Evolutionary conservation across 2,113 vertebrate species (phyloP), one percentile per base, ranked within the genome.

Genomic region (Polypterus bichir): DNA sequence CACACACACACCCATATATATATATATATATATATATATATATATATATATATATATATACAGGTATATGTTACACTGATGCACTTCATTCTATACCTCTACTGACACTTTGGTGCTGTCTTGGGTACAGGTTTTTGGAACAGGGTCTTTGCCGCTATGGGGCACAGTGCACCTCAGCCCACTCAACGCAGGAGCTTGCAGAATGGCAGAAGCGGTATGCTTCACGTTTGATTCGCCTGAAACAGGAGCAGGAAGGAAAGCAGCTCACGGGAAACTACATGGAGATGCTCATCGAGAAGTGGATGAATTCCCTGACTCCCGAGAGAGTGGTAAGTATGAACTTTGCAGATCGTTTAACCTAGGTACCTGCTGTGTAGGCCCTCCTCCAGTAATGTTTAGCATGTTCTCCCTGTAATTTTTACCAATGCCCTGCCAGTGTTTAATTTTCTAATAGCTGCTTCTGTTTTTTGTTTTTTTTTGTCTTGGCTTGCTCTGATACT

Each of bases 181-280:
- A 99, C 84, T 98, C 95, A 64, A 92, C 94, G 79, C 93, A 96
- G 63, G 96, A 99, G 78, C 84, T 97, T 72, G 92, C 92, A 63
- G 96, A 99, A 72, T 99, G 96, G 96, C 94, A 97, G 79, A 94
- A 90, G 57, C 87, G 96, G 58, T 97, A 99, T 0, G 92, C 95
- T 7, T 96, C 91, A 49, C 90, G 94, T 66, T 73, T 97, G 78
- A 95, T 97, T 76, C 89, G 87, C 52, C 72, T 97, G 62, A 99
- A 98, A 73, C 94, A 98, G 76, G 95, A 97, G 76, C 94, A 92
- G 74, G 96, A 97, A 66, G 94, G 87, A 77, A 94, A 92, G 60
- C 92, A 97, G 71, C 94, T 92, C 78, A 91, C 91, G 0, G 93
- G 95, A 79, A 97, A 87, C 80, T 99, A 98, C 77, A 97, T 97